Evolutionary conservation across 2,888 invertebrate species (phyloP), one percentile per base, ranked within the genome.

Genomic region (Acanthosepion esculentum): DNA sequence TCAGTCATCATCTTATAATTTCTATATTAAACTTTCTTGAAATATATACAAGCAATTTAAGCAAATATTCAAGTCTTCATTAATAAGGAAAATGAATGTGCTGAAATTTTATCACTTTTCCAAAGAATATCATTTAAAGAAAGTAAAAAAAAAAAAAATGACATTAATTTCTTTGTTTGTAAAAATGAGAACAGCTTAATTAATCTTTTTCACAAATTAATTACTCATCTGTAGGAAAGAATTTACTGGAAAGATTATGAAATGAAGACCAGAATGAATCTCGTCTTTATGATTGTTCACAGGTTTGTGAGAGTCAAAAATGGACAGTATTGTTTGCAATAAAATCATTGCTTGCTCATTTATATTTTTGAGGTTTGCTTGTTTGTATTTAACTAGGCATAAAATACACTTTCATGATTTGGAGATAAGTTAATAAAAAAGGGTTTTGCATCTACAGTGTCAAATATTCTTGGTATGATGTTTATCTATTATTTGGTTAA

Each of bases 161-260:
- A n/a, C 29, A 78, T n/a, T 78, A 78, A 78, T 78, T 78, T 78
- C 78, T 78, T n/a, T 78, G n/a, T 78, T 78, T 78, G 78, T 33
- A 33, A 78, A 78, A 78, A 78, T 78, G 78, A 78, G n/a, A 78
- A 78, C 15, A 78, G 78, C 78, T 78, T 78, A 78, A 78, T 78
- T 78, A 78, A 78, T 78, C 78, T 78, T 78, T 78, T 33, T n/a
- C 78, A n/a, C 20, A 78, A 78, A 78, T 33, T 78, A 78, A 78
- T 78, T 78, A 33, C 78, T 78, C n/a, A 78, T 78, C n/a, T 18
- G n/a, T 33, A n/a, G 10, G n/a, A 33, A 78, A n/a, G 12, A 33
- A n/a, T 78, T 78, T 78, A 78, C 33, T n/a, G n/a, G 78, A 78
- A 78, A 12, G 78, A 78, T 78, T 33, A n/a, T 18, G 8, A 18